phyloP scores from a whole-genome alignment of 2,888 invertebrate species.

The Schizotus pectinicornis region DNA sequence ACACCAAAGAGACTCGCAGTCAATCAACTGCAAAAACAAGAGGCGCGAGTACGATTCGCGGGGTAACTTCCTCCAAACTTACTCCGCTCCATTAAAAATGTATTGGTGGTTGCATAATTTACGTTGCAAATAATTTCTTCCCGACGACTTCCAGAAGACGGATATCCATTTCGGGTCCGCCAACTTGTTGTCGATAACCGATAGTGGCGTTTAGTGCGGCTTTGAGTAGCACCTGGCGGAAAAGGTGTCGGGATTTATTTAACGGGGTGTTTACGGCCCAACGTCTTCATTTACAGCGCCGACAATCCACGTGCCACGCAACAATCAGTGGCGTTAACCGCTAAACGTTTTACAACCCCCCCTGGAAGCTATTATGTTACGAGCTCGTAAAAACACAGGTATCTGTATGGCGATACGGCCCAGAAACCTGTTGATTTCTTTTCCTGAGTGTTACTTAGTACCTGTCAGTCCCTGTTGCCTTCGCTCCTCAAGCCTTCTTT shows the following conservation, averaged over 20 bases:
- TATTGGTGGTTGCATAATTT: too few relatives aligned
- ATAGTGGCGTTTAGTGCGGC: too few relatives aligned
- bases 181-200: too few relatives aligned
- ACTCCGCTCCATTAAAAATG: too few relatives aligned
- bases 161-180: too few relatives aligned
- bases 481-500: neutral
- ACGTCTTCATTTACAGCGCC: constrained; percentile 19
- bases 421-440: constrained; percentile 48
- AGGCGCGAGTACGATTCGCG: too few relatives aligned
- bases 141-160: too few relatives aligned
- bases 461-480: constrained; percentile 22
- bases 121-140: too few relatives aligned
- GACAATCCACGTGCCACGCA: constrained; percentile 19
- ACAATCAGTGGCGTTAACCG: constrained; percentile 24
- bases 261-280: constrained; percentile 6
- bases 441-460: constrained; percentile 40
- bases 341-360: constrained; percentile 30
- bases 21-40: too few relatives aligned
- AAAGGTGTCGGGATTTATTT: constrained; percentile 11
- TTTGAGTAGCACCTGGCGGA: neutral
- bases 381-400: constrained; percentile 44
- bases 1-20: too few relatives aligned
- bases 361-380: constrained; percentile 35
- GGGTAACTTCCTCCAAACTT: too few relatives aligned
- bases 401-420: constrained; percentile 44